Base-by-base conservation (phyloP, 2,797 vertebrate species). In the Euthynnus affinis region DNA sequence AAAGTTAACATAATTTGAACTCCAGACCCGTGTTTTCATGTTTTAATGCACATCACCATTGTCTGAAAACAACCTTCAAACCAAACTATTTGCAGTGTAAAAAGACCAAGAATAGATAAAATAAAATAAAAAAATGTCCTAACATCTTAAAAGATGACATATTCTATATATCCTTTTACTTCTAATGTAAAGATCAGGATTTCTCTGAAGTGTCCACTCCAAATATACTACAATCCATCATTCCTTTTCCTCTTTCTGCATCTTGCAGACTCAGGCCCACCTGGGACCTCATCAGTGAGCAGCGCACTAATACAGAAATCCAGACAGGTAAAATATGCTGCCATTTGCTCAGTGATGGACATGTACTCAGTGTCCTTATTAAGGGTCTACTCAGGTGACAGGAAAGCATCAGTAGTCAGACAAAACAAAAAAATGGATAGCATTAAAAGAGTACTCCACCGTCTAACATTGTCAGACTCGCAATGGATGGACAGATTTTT, bases 231-330 rank as follows among this genome's bases (percentile, higher is more conserved):
- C 65, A 70, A 78, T 48, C 27, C 20, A 42, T 78, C 42, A 42
- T 78, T 52, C 70, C 74, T 66, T 22, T 56, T 25, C 13, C 9
- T 61, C 57, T 76, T 67, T 78, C 77, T 68, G 57, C 53, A 57
- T 22, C 61, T 83, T 61, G 75, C 48, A 71, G 32, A 56, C 22
- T 37, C 56, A 34, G 25, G 56, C 17, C 49, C 83, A 63, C 52
- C 40, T 1, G 81, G 67, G 89, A 87, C 64, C 76, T 91, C 78
- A 84, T 85, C 85, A 81, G 71, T 70, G 72, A 82, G 72, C 37
- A 72, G 70, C 55, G 55, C 67, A 70, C 66, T 77, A 77, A 71
- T 53, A 75, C 51, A 58, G 27, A 29, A 67, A 76, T 61, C 49
- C 63, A 51, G 63, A 81, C 37, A 66, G 22, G 74, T 58, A 64